phyloP scores from a whole-genome alignment of 1,140 invertebrate species.

The Drosophila yakuba region DNA sequence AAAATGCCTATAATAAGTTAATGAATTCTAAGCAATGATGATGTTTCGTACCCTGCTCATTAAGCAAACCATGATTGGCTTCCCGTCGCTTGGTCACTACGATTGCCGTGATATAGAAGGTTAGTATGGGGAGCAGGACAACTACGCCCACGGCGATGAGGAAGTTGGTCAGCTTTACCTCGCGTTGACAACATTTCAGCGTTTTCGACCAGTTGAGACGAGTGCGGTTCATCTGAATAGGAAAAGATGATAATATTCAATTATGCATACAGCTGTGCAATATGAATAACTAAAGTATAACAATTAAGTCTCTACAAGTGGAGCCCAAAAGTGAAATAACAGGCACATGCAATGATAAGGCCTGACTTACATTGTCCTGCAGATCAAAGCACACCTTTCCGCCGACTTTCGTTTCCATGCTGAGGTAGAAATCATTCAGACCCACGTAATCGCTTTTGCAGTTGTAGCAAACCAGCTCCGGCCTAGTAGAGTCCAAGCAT shows the following conservation, averaged over 20 bases:
- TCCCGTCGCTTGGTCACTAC: constrained; percentile 67
- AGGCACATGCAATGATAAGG: not conserved
- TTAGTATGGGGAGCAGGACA: constrained; percentile 48
- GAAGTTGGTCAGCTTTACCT: constrained; percentile 52
- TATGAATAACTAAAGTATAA: no score
- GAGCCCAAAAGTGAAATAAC: no score
- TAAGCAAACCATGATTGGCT: constrained; percentile 62
- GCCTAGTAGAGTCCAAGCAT: not conserved
- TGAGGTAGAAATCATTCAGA: constrained; percentile 33
- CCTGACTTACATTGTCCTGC: constrained; percentile 59
- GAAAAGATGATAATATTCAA: not conserved
- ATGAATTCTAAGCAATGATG: not conserved
- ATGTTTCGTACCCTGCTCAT: constrained; percentile 30
- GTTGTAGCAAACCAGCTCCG: constrained; percentile 16
- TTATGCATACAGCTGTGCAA: no score
- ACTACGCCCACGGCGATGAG: constrained; percentile 41
- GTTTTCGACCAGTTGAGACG: constrained; percentile 69
- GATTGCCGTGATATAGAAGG: constrained; percentile 58
- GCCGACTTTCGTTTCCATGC: constrained; percentile 53
- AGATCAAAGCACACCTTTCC: constrained; percentile 73
- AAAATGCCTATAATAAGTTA: not conserved
- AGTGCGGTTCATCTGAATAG: constrained; percentile 73
- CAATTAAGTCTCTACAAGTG: no score
- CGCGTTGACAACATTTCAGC: constrained; percentile 68
- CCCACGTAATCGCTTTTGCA: constrained; percentile 46